A percentile compares a stretch with the other conserved stretches of the same genome.
These are phyloP conservation scores for Crossaster papposus DNA, from an alignment of 53 echinoderm and acorn worm genomes.

Conservation along the genomic window DNA sequence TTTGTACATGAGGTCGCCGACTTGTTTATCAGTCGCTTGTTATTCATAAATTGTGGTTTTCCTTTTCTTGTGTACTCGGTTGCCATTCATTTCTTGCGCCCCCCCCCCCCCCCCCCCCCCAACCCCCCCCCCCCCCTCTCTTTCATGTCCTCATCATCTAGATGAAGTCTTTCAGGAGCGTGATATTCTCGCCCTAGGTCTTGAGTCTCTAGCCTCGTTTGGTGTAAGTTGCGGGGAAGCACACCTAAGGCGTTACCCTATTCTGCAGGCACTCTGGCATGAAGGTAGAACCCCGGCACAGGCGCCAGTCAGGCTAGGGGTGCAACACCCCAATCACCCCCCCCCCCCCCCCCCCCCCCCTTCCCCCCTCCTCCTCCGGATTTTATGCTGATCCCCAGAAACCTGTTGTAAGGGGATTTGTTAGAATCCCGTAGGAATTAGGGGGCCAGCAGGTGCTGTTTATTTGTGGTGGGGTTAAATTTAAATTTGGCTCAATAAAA, in stretches of 20 bases:
- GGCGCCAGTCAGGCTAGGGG: constrained; percentile 41
- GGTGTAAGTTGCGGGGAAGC: neutral
- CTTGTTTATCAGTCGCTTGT: neutral
- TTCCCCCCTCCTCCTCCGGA: neutral
- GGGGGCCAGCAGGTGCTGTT: neutral
- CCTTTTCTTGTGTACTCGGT: neutral
- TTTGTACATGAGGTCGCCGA: neutral
- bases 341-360: neutral
- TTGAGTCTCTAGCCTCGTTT: neutral
- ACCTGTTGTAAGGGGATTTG: neutral
- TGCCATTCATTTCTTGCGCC: neutral
- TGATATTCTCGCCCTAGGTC: neutral
- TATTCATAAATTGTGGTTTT: neutral
- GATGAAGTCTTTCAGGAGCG: neutral
- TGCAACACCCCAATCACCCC: neutral
- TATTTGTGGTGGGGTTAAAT: neutral
- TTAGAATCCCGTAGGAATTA: neutral
- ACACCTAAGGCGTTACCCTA: constrained; percentile 57
- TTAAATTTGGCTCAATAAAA: too few relatives aligned
- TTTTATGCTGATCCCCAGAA: neutral
- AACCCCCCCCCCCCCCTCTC: too few relatives aligned
- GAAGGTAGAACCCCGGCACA: constrained; percentile 37
- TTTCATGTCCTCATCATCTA: neutral
- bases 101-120: too few relatives aligned
- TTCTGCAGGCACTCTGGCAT: constrained; percentile 53